Percentiles rank a stretch among this genome's conserved stretches.
Evolutionary conservation across 1,140 invertebrate species (phyloP).

Genomic region (Hetaerina americana): DNA sequence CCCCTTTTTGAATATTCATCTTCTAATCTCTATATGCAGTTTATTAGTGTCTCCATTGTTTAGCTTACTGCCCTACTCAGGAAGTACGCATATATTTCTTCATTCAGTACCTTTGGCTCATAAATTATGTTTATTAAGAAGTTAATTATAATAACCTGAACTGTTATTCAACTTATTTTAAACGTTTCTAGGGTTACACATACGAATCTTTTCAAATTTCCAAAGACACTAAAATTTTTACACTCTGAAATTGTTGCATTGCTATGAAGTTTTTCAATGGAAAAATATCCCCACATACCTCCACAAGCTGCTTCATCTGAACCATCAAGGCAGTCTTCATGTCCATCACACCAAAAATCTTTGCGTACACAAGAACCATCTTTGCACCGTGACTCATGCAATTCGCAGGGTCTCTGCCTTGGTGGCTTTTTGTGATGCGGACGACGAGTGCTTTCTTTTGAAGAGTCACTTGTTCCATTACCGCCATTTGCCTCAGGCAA

Average conservation of each 20-base stretch:
- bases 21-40: too few relatives aligned
- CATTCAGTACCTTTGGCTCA: too few relatives aligned
- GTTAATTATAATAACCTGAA: too few relatives aligned
- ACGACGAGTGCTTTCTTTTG: not conserved
- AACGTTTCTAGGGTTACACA: too few relatives aligned
- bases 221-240: too few relatives aligned
- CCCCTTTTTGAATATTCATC: too few relatives aligned
- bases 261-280: slow-evolving; percentile 10
- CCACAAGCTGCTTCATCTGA: slow-evolving; percentile 42
- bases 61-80: too few relatives aligned
- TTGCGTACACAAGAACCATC: slow-evolving; percentile 30
- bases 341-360: slow-evolving; percentile 36
- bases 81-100: too few relatives aligned
- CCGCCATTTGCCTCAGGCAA: not conserved
- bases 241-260: not conserved
- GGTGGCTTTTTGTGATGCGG: slow-evolving; percentile 2
- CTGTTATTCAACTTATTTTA: too few relatives aligned
- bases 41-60: too few relatives aligned
- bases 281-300: not conserved
- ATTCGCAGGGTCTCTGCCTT: slow-evolving; percentile 48
- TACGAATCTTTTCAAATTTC: too few relatives aligned
- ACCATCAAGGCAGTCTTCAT: slow-evolving; percentile 45
- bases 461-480: slow-evolving; percentile 6
- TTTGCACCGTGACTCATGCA: slow-evolving; percentile 35
- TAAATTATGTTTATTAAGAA: too few relatives aligned